Conservation (phyloP, 2,113 vertebrate genomes). For the Tragulus kanchil region DNA sequence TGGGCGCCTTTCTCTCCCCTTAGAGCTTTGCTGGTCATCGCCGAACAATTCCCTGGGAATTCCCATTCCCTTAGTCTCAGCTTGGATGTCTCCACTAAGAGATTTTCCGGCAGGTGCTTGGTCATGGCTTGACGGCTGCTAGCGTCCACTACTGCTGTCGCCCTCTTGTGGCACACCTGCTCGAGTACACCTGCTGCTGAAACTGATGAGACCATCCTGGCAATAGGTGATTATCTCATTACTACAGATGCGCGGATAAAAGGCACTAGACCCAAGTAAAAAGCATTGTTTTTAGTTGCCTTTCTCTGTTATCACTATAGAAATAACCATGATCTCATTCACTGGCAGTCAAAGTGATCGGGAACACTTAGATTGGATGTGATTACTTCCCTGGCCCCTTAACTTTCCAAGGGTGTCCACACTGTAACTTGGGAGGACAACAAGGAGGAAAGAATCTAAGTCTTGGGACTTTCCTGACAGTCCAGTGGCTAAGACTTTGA, state of each 20-base stretch:
- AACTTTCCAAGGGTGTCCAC: not conserved
- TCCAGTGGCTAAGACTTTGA: not conserved
- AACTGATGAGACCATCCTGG: not conserved
- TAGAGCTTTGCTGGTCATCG: not conserved
- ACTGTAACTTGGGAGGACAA: not conserved
- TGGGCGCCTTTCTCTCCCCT: not conserved
- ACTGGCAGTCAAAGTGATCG: not conserved
- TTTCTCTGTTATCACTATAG: not conserved
- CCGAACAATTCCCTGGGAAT: not conserved
- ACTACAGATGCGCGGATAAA: not conserved
- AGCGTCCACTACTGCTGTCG: not conserved
- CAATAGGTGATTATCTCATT: not conserved
- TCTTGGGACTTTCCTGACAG: not conserved
- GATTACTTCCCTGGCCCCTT: not conserved
- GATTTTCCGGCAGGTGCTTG: not conserved
- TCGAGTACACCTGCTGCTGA: not conserved
- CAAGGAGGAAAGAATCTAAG: not conserved
- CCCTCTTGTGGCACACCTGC: not conserved
- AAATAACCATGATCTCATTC: not conserved
- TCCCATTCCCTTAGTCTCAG: not conserved
- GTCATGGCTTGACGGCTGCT: not conserved
- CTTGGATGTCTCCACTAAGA: not conserved
- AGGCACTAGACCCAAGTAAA: not conserved
- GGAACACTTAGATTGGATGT: not conserved
- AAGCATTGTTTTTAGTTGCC: not conserved